Percentiles rank a stretch among this genome's conserved stretches.
Conservation (phyloP, 2,113 vertebrate genomes). For the Nesoenas mayeri region DNA sequence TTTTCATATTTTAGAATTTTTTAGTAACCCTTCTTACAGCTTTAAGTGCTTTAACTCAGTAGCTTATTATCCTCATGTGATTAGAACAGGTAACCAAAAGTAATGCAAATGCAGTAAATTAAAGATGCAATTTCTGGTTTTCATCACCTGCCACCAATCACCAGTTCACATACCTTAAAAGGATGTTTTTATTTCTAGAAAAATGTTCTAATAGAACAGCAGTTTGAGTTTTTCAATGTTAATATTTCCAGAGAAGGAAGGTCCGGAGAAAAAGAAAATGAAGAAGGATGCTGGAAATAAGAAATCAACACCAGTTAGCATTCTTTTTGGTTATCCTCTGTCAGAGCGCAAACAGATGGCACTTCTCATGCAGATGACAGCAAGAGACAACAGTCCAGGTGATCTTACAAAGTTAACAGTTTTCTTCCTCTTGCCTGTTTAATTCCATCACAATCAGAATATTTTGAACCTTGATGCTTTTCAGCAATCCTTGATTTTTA, state of each 20-base stretch:
- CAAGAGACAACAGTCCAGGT: constrained; percentile 98
- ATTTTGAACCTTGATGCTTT: neutral
- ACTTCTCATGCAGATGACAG: constrained; percentile 99
- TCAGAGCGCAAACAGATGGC: constrained; percentile 99
- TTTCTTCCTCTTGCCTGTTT: neutral
- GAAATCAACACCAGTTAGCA: constrained; percentile 91
- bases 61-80: neutral
- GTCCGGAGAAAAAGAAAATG: constrained; percentile 95
- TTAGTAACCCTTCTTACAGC: neutral
- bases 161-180: neutral
- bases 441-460: neutral
- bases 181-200: neutral
- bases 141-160: neutral
- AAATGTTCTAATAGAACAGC: neutral
- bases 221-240: constrained; percentile 45
- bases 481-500: neutral
- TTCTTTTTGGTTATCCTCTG: constrained; percentile 97
- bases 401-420: constrained; percentile 9
- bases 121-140: neutral
- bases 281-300: constrained; percentile 94
- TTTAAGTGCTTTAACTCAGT: neutral
- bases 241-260: constrained; percentile 92
- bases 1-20: neutral
- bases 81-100: neutral
- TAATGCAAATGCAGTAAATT: neutral